phyloP scores from a whole-genome alignment of 2,888 invertebrate genomes.

The Napeogenes inachia region DNA sequence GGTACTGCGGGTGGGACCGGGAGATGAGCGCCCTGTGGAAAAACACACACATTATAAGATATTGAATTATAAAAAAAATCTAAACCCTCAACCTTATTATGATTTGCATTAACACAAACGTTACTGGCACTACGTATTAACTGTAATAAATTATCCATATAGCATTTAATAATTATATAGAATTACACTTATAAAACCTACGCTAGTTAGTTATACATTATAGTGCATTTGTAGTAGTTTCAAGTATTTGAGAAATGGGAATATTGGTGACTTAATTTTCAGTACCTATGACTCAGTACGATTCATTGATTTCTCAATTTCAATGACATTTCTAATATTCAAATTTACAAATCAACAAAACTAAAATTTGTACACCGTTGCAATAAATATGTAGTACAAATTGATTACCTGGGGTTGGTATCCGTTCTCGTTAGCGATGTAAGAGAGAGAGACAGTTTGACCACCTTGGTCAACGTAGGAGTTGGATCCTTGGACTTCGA shows the following conservation, averaged over 20 bases:
- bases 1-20: constrained; percentile 51
- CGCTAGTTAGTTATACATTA: constrained; percentile 13
- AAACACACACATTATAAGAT: constrained; percentile 9
- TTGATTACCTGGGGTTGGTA: constrained; percentile 60
- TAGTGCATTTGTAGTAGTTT: constrained; percentile 6
- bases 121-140: constrained; percentile 8
- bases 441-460: constrained; percentile 45
- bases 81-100: neutral
- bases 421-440: constrained; percentile 79
- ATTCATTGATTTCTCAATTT: no score
- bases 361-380: neutral
- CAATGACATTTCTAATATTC: no score
- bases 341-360: no score
- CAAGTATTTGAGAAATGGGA: no score
- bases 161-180: neutral
- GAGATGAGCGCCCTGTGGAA: constrained; percentile 41
- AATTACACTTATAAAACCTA: constrained; percentile 14
- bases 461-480: constrained; percentile 77
- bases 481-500: constrained; percentile 70
- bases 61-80: neutral
- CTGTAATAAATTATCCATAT: neutral
- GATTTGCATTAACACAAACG: neutral
- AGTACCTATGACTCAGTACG: no score
- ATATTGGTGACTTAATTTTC: no score
- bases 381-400: neutral